These are phyloP conservation scores for Saccopteryx leptura DNA, from an alignment of 2,113 vertebrate species.

Conservation along the genomic window DNA sequence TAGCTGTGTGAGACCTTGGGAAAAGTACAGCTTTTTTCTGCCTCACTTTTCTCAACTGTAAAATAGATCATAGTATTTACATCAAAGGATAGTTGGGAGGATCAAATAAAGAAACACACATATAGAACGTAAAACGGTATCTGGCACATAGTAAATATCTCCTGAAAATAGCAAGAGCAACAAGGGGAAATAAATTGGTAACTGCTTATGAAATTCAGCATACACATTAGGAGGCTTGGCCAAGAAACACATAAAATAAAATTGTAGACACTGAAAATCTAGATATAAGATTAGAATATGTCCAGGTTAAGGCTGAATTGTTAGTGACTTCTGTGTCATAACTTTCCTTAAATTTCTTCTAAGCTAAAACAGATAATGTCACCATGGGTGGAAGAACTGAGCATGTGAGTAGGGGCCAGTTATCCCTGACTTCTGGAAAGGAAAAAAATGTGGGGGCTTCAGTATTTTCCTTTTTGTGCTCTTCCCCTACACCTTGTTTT, in stretches of 20 bases:
- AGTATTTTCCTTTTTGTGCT: not conserved
- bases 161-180: not conserved
- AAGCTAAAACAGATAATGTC: not conserved
- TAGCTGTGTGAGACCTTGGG: not conserved
- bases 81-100: not conserved
- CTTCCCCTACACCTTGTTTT: not conserved
- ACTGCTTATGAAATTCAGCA: not conserved
- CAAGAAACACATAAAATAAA: not conserved
- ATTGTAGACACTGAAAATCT: slow-evolving; percentile 1
- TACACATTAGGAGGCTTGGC: not conserved
- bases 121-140: not conserved
- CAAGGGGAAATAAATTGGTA: not conserved
- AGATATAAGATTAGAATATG: not conserved
- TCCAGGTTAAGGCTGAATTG: not conserved
- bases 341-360: not conserved
- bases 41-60: slow-evolving; percentile 6
- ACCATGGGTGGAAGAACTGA: not conserved
- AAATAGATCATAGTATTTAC: not conserved
- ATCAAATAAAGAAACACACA: not conserved
- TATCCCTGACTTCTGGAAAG: not conserved
- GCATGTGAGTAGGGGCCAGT: not conserved
- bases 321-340: not conserved
- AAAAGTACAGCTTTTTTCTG: not conserved
- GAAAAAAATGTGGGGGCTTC: not conserved
- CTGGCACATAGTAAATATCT: not conserved